Evolutionary conservation across 2,113 vertebrate genomes (phyloP), one percentile per base, ranked within the genome.

Genomic region (Poeciliopsis turrubarensis): DNA sequence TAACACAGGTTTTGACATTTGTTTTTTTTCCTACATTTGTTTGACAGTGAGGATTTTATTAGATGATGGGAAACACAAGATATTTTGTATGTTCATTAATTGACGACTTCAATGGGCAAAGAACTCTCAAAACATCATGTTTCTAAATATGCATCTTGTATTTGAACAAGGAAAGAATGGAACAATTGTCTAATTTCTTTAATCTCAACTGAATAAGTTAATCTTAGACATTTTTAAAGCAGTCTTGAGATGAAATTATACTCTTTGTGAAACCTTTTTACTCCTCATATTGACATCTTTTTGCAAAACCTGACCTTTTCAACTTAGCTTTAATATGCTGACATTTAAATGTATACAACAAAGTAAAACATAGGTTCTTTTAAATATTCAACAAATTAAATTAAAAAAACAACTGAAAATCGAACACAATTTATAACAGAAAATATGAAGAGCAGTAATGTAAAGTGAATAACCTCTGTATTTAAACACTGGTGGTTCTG

Each of bases 1-100:
- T 79, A 98, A 95, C 89, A 95, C 96, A 92, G 97, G 98, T 99
- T 95, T 82, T 64, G 9, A 26, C 34, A 4, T 11, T 47, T 15
- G 22, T 26, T 37, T 37, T 37, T 34, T 37, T 37, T 11, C 10
- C 34, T 27, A 30, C 19, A 39, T 60, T 22, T 75, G 32, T 75
- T 19, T 75, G 10, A 39, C 60, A 54, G 5, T 75, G 29, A 47
- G 44, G 44, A 47, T 47, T 47, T 72, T 39, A 72, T 44, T 27
- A 47, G 13, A 54, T 51, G 11, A 12, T 60, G 39, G 54, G 3
- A 32, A 44, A 61, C 65, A 41, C 44, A 19, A 47, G 39, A 15
- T 15, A 19, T 17, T 47, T 47, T 47, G 44, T 6, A 5, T 17
- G 17, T 4, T 47, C 17, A 47, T 47, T 47, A 17, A 47, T 47